Evolutionary conservation across 1,140 invertebrate species (phyloP).

Genomic region (Potamilus streckersoni): DNA sequence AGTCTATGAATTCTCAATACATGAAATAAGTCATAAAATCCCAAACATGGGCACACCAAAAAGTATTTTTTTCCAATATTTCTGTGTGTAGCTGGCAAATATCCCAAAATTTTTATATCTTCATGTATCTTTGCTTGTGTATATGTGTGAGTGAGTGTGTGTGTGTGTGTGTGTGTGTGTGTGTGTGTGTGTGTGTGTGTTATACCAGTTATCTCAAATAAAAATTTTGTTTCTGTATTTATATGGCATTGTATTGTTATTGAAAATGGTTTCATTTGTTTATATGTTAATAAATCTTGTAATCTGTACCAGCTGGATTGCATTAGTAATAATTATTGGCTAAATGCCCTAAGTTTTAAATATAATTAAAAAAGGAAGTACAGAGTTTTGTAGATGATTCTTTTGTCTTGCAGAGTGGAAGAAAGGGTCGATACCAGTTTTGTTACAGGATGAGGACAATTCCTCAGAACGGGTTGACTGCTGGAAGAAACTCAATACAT

Average conservation of each 20-base stretch:
- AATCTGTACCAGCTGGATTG: neutral
- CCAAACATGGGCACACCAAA: too few species aligned
- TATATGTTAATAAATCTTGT: neutral
- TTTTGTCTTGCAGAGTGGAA: slow-evolving; percentile 59
- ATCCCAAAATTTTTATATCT: too few species aligned
- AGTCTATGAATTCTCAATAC: too few species aligned
- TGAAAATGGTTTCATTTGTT: neutral
- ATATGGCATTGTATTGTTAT: neutral
- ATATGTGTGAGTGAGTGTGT: too few species aligned
- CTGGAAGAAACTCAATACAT: slow-evolving; percentile 97
- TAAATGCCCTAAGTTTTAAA: neutral
- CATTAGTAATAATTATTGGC: neutral
- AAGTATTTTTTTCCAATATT: too few species aligned
- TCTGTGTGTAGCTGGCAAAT: too few species aligned
- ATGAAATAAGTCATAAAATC: too few species aligned
- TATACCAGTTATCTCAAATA: too few species aligned
- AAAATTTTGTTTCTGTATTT: neutral
- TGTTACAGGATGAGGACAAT: slow-evolving; percentile 96
- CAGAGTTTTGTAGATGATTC: neutral
- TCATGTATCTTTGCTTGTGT: too few species aligned
- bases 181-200: too few species aligned
- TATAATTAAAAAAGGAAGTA: neutral
- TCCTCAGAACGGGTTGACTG: slow-evolving; percentile 92
- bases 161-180: too few species aligned
- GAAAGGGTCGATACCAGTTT: slow-evolving; percentile 88